Base-by-base conservation (phyloP, 23 tunicate species). In the Oikopleura dioica region DNA sequence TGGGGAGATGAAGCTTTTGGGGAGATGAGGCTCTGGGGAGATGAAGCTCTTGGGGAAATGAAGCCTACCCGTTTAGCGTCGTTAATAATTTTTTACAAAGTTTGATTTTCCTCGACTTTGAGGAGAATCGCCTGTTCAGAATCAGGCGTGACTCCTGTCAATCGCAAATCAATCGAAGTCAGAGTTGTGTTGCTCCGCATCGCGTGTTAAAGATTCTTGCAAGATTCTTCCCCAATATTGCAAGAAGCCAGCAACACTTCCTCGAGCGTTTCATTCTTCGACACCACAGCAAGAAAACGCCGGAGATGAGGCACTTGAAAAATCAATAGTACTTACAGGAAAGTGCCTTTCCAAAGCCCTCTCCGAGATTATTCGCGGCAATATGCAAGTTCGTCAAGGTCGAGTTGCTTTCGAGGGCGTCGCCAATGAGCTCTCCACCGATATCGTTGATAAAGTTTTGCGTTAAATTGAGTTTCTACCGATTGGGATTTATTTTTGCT, bases 121-220 rank as follows among this genome's bases (percentile, higher is more conserved):
- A n/a, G n/a, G n/a, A n/a, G n/a, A n/a, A 63, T 63, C 4, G 33
- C 72, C 26, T 63, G 30, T 80, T 92, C 98, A 50, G 95, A 82
- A 75, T 92, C 98, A 63, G 87, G 98, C 4, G 94, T 94, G 35
- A 86, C 84, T 38, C 87, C 98, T 33, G 98, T 82, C 58, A 92
- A 79, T 38, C 98, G 82, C 24, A 92, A 80, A 69, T 92, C 98
- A 37, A 92, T 75, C 35, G 78, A 78, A 0, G 68, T 69, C 32
- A 92, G 38, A 5, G 85, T 76, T 0, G 51, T 80, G 69, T 92
- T 92, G 23, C 37, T 55, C 38, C 85, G 87, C 82, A 92, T 85
- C 28, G 94, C 98, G 80, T 92, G 94, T 68, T 92, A 87, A 2
- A 92, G 72, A 68, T 85, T 84, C 75, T 92, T 92, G 24, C 98